These are phyloP conservation scores for Norana najaformis DNA, from an alignment of 2,888 invertebrate genomes.

Conservation along the genomic window DNA sequence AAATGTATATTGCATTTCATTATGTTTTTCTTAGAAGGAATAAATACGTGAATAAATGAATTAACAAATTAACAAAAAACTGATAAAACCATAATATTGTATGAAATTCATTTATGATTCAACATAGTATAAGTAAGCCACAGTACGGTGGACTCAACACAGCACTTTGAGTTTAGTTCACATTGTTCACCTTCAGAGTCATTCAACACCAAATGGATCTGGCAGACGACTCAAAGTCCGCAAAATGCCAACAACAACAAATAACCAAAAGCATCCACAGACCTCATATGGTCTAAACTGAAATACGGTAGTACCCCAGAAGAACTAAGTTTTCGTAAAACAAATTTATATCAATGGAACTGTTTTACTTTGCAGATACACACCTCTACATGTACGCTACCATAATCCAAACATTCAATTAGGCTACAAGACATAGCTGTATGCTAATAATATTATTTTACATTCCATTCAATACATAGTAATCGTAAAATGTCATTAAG, in stretches of 20 bases:
- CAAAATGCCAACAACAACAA: not conserved
- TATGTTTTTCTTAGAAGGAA: not conserved
- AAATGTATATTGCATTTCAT: not conserved
- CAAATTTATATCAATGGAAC: not conserved
- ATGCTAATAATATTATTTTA: not conserved
- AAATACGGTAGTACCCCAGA: not conserved
- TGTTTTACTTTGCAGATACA: not conserved
- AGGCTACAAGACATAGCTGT: not conserved
- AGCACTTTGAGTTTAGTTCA: not conserved
- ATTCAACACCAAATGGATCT: slow-evolving; percentile 13
- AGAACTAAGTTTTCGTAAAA: not conserved
- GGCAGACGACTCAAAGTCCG: not conserved
- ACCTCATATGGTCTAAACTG: not conserved
- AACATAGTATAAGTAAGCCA: not conserved
- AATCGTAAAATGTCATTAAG: not conserved
- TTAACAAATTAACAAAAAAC: not conserved
- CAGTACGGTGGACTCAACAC: not conserved
- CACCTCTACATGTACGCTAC: not conserved
- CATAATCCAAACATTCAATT: not conserved
- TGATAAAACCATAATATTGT: not conserved
- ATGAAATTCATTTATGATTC: not conserved
- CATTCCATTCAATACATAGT: not conserved
- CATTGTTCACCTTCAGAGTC: not conserved
- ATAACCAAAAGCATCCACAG: not conserved
- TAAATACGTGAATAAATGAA: not conserved